phyloP scores from a whole-genome alignment of 2,797 vertebrate genomes.

The Sarcophilus harrisii region DNA sequence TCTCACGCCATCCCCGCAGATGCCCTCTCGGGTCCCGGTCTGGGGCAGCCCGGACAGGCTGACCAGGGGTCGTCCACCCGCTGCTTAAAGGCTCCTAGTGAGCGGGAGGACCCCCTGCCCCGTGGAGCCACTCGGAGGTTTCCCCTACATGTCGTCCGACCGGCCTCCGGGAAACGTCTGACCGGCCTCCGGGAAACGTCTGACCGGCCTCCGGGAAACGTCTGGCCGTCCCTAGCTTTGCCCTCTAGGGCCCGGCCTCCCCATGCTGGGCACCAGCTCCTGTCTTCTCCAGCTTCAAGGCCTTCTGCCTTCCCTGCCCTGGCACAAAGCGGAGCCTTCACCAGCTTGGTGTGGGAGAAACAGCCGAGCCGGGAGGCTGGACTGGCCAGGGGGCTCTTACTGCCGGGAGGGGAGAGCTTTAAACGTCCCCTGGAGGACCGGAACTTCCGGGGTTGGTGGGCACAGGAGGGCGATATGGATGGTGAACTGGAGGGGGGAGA shows the following conservation, averaged over 20 bases:
- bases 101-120: background rate
- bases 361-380: background rate
- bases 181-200: background rate
- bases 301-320: background rate
- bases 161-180: background rate
- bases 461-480: no score
- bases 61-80: background rate
- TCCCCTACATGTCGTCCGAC: background rate
- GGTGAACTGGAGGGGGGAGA: no score
- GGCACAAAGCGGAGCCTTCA: background rate
- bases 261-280: background rate
- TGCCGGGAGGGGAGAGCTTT: no score
- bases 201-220: background rate
- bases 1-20: background rate
- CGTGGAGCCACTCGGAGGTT: background rate
- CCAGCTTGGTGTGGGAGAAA: background rate
- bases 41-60: background rate
- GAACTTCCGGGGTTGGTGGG: no score
- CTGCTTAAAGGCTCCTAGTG: background rate
- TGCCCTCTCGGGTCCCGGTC: background rate
- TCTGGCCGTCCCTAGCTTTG: background rate
- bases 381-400: no score
- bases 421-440: no score
- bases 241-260: background rate
- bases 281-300: background rate